Base-by-base conservation (phyloP, 2,888 invertebrate genomes). In the Polydrusus pterygomalis region DNA sequence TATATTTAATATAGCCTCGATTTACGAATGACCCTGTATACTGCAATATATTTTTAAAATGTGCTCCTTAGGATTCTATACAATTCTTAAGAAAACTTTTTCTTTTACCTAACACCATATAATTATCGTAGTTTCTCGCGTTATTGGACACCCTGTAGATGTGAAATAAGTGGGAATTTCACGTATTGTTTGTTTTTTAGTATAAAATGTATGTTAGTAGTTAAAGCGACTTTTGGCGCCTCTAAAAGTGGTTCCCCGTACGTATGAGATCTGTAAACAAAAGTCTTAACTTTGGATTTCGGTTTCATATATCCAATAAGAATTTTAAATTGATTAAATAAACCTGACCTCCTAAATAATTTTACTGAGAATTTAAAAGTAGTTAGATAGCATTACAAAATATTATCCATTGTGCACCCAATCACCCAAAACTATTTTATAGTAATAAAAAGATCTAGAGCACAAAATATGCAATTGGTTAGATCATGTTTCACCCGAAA, bases 251-350 rank as follows among this genome's bases (percentile, higher is more conserved):
- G 5, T 49, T 49, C 17, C 10, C 15, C 17, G 15, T 49, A 6
- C 49, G n/a, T n/a, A 54, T 54, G 54, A 54, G 54, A 54, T 54
- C 20, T 8, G 54, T 54, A 54, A 54, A 54, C 54, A 54, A 25
- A 54, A 54, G 20, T 54, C 54, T 54, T 54, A 54, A 18, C 2
- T 20, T 54, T 1, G 20, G 11, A 20, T 25, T 54, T 54, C 13
- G 54, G 54, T 54, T 25, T 54, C 54, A 54, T 17, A 54, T 25
- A 54, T 13, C 25, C 54, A 25, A 13, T 10, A 25, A 25, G 54
- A 54, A 54, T 13, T 54, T 54, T 54, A 54, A 54, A 25, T 25
- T 54, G 54, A 25, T 11, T 13, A 54, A 54, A 54, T 54, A 54
- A 54, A 54, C 54, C 54, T 54, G 54, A 54, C 25, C 54, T 54